Base-by-base conservation (phyloP, 2,113 vertebrate species). In the Colius striatus region DNA sequence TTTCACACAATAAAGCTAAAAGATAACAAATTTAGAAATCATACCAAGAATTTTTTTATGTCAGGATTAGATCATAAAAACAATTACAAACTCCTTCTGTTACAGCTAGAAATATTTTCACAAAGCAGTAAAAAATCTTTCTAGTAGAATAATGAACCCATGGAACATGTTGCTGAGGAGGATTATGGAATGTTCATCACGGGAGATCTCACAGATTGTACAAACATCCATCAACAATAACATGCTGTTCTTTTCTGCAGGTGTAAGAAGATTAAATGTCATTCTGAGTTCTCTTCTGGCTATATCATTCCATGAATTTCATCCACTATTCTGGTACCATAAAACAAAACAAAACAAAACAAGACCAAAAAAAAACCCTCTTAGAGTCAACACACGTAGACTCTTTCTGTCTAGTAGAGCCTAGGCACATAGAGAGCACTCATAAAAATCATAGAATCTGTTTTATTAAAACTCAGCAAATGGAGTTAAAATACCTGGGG, bases 141-240 rank as follows among this genome's bases (percentile, higher is more conserved):
- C 10, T 32, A 36, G 58, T 17, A 86, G 32, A 38, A 60, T 54
- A 86, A 91, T 36, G 26, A 67, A 51, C 29, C 11, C 5, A 2
- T n/a, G 29, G 22, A 84, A 50, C 5, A 6, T 5, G 23, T 38
- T 91, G 16, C 47, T 77, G 43, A 77, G 53, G 25, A 80, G 86
- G 51, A 80, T 23, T 58, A 12, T 61, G 48, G 47, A 71, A 77
- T 74, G 60, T 91, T 29, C 38, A 29, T 43, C 26, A 81, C 16
- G 2, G 2, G 8, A 2, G 1, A 0, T 60, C n/a, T 47, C 26
- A 22, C 21, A 66, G 15, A 41, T 54, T 67, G 32, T 58, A 74
- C 23, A 74, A 47, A 29, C 5, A 60, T 55, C 63, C 62, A 29
- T 74, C 36, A 94, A 71, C 53, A 78, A 34, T 26, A 92, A n/a